A percentile compares a stretch with the other conserved stretches of the same genome.
Evolutionary conservation across 2,888 invertebrate genomes (phyloP).

Genomic region (Melieria picta): DNA sequence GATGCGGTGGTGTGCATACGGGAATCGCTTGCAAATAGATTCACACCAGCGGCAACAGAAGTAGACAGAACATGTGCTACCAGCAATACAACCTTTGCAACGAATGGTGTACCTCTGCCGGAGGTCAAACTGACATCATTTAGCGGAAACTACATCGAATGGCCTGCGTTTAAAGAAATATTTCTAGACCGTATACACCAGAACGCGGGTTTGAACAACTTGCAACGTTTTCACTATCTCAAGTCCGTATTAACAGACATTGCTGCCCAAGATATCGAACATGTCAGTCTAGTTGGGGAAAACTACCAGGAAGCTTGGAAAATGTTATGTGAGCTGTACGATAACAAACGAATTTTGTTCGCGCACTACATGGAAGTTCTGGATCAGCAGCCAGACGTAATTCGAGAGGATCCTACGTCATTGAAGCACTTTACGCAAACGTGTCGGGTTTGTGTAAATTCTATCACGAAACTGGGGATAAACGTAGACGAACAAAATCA

Average conservation of each 20-base stretch:
- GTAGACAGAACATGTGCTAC: neutral
- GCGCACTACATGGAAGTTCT: constrained; percentile 22
- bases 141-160: constrained; percentile 7
- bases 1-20: constrained; percentile 7
- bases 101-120: constrained; percentile 4
- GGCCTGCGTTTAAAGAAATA: constrained; percentile 20
- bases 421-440: constrained; percentile 26
- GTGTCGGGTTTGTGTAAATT: constrained; percentile 15
- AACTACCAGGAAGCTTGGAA: constrained; percentile 19
- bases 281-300: constrained; percentile 21
- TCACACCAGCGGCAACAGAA: neutral
- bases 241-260: constrained; percentile 7
- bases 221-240: constrained; percentile 15
- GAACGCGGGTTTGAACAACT: neutral
- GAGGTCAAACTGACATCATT: constrained; percentile 16
- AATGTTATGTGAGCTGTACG: constrained; percentile 15
- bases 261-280: constrained; percentile 21
- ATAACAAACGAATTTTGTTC: constrained; percentile 24
- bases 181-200: neutral
- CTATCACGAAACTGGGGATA: constrained; percentile 5
- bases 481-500: constrained; percentile 3
- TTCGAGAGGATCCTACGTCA: constrained; percentile 7
- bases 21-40: neutral
- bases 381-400: constrained; percentile 9
- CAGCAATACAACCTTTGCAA: neutral